Conservation (phyloP, 2,888 invertebrate species). For the Drosophila pseudotalamancana region DNA sequence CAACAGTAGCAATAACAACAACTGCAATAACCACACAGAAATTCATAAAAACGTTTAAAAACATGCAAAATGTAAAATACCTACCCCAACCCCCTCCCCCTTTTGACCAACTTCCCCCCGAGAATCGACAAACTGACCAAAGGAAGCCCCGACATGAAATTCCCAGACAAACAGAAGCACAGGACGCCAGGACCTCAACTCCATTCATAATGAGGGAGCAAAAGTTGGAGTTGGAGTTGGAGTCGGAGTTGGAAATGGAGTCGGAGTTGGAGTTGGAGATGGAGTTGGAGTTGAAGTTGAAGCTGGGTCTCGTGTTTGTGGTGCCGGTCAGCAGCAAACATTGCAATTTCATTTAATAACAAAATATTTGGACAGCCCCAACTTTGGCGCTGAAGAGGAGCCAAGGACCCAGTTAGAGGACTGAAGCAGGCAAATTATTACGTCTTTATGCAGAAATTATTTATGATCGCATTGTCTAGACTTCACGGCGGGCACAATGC, state of each 20-base stretch:
- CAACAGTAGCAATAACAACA: slow-evolving; percentile 29
- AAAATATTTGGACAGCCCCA: slow-evolving; percentile 65
- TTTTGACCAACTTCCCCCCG: neutral
- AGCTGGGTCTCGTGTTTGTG: slow-evolving; percentile 19
- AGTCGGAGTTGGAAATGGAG: neutral
- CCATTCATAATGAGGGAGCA: slow-evolving; percentile 57
- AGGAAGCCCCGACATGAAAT: slow-evolving; percentile 58
- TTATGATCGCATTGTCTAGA: slow-evolving; percentile 78
- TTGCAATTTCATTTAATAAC: slow-evolving; percentile 78
- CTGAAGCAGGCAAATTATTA: slow-evolving; percentile 64
- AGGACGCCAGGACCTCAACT: slow-evolving; percentile 11
- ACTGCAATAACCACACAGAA: slow-evolving; percentile 40
- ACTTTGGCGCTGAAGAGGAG: slow-evolving; percentile 1
- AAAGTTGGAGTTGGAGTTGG: slow-evolving; percentile 8
- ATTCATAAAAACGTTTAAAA: slow-evolving; percentile 71
- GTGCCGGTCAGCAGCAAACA: slow-evolving; percentile 70
- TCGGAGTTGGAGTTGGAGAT: neutral
- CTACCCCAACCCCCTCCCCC: neutral
- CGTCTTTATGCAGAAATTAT: slow-evolving; percentile 77
- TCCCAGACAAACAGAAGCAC: slow-evolving; percentile 63
- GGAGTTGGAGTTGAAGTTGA: neutral
- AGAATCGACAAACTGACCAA: slow-evolving; percentile 12
- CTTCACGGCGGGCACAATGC: slow-evolving; percentile 69
- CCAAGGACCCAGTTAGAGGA: slow-evolving; percentile 21
- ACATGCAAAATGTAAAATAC: slow-evolving; percentile 48